Percentiles rank a stretch among this genome's conserved stretches.
Evolutionary conservation across 1,140 invertebrate genomes (phyloP).

Genomic region (Cotesia vestalis): DNA sequence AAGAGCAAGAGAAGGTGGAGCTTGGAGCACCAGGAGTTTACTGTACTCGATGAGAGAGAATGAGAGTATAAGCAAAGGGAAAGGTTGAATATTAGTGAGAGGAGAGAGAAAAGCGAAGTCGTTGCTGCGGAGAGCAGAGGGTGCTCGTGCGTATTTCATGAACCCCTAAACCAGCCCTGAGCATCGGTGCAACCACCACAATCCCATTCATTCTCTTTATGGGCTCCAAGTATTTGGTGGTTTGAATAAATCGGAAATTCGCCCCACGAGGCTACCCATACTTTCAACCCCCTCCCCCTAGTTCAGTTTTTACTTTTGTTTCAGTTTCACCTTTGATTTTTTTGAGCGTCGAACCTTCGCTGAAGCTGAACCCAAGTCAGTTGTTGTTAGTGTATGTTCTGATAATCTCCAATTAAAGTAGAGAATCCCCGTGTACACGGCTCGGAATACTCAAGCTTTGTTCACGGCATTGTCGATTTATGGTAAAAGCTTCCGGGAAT

Average conservation of each 20-base stretch:
- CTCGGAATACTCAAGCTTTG: constrained; percentile 9
- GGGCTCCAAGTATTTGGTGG: constrained; percentile 59
- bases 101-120: constrained; percentile 23
- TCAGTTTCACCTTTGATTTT: background rate
- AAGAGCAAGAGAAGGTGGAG: constrained; percentile 27
- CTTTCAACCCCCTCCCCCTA: background rate
- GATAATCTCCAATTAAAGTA: constrained; percentile 28
- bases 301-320: constrained; percentile 9
- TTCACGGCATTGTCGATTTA: constrained; percentile 18
- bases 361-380: background rate
- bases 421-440: background rate
- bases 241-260: constrained; percentile 62
- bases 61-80: constrained; percentile 21
- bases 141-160: constrained; percentile 57
- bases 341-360: background rate
- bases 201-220: constrained; percentile 64
- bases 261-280: constrained; percentile 39
- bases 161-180: constrained; percentile 54
- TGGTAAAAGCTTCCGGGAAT: constrained; percentile 9
- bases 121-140: constrained; percentile 9
- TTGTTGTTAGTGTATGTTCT: background rate
- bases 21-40: constrained; percentile 3
- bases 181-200: constrained; percentile 54
- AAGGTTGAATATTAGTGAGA: constrained; percentile 25
- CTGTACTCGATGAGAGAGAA: constrained; percentile 25